Base-by-base conservation (phyloP, 2,113 vertebrate species). In the Pachyramphus minor region DNA sequence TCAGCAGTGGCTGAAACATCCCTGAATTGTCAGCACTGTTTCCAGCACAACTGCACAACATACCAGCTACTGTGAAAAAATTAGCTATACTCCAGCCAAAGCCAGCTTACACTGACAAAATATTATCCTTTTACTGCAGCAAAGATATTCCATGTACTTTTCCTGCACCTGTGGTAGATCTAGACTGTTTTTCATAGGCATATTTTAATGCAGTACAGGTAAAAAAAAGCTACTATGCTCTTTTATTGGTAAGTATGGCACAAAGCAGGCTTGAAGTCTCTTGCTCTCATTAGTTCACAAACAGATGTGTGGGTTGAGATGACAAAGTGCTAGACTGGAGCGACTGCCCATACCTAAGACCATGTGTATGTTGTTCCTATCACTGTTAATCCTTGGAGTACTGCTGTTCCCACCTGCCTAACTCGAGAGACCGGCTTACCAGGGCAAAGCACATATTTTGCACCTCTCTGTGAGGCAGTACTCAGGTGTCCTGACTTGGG, bases 391-490 rank as follows among this genome's bases (percentile, higher is more conserved):
- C 16, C 35, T 11, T 11, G n/a, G 14, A 28, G 24, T 56, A n/a
- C 18, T 0, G 0, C 42, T 69, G n/a, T 53, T 19, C 66, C 12
- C 60, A 37, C 2, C 22, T 73, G n/a, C 50, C 59, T 14, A 21
- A 12, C 13, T 63, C 0, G 0, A 42, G 44, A 0, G 2, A 33
- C 5, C 0, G 0, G 7, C 11, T 83, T 24, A 24, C 37, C 52
- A 86, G 37, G 64, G 68, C 28, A 62, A 67, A 84, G 60, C 59
- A 74, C 44, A 30, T 3, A 5, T 68, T 42, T 4, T 3, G 1
- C 37, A 37, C 3, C 41, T 88, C 63, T n/a, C 33, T 21, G 45
- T 41, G 11, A 33, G 20, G 59, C 79, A 74, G 83, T 37, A 44
- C 28, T 12, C 33, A 72, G 11, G 17, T 63, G 35, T 68, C 41